Base-by-base conservation (phyloP, 1,140 invertebrate species). In the Aphis craccivora region DNA sequence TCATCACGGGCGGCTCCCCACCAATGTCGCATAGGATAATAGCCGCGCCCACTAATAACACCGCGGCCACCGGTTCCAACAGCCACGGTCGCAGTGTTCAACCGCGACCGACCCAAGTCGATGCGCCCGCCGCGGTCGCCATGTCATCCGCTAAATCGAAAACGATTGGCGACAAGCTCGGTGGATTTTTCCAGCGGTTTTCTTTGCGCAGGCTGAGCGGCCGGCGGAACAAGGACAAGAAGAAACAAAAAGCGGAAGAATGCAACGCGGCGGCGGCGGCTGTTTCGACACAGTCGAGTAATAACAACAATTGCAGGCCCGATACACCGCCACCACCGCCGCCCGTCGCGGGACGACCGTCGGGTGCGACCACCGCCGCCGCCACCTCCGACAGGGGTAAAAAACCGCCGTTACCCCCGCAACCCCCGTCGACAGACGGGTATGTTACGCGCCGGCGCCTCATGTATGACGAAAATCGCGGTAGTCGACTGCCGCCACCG, bases 151-250 rank as follows among this genome's bases (percentile, higher is more conserved):
- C 87, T 30, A 84, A 91, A 83, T 37, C 92, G 83, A 93, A 93
- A 93, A 90, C 94, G 43, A 93, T 93, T 18, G 90, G 83, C 11
- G 87, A 93, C n/a, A 94, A 94, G 1, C 94, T 96, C 43, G 96
- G 96, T 35, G 95, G 96, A 9, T 96, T 96, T 89, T 95, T 96
- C 20, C 96, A 96, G 93, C 94, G 96, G 43, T 96, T 96, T 93
- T 96, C 96, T 45, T 95, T 95, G 83, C 94, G 96, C 22, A 94
- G 96, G 51, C 95, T 96, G 93, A 96, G 95, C 94, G 95, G 96
- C 67, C 94, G 95, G 20, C 81, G 91, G 1, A 94, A 94, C 51
- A 89, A 94, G 67, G 94, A 94, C 23, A 94, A 94, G 92, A 94
- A 94, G 60, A 94, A 94, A 94, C 95, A 94, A 90, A 95, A 94